Percentiles rank a stretch among this genome's conserved stretches.
phyloP scores from a whole-genome alignment of 2,888 invertebrate genomes.

The Macrostomum cliftonense region DNA sequence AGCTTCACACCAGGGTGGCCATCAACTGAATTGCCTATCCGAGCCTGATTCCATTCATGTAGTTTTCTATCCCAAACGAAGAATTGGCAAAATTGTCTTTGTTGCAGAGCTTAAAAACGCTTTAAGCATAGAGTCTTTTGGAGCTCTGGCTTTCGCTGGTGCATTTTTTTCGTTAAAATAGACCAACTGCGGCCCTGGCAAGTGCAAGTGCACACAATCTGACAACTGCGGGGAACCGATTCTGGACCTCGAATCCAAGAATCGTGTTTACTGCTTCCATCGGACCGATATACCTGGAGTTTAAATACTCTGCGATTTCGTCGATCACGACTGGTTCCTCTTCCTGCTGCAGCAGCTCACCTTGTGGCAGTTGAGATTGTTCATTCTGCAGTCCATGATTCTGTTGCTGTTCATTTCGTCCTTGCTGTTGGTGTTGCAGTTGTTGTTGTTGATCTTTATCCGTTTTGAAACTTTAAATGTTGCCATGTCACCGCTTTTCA shows the following conservation, averaged over 20 bases:
- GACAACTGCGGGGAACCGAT: constrained; percentile 17
- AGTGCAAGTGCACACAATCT: constrained; percentile 15
- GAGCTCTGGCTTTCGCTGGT: neutral
- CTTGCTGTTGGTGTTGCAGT: too few species aligned
- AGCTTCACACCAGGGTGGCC: too few species aligned
- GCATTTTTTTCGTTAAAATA: constrained; percentile 11
- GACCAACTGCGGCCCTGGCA: constrained; percentile 15
- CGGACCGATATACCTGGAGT: too few species aligned
- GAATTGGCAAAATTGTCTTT: constrained; percentile 10
- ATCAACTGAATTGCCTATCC: neutral
- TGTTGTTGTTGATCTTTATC: too few species aligned
- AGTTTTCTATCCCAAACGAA: constrained; percentile 12
- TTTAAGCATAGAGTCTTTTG: neutral
- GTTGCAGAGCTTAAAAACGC: constrained; percentile 1
- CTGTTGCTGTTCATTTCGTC: too few species aligned
- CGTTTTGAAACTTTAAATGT: neutral
- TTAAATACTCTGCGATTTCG: neutral
- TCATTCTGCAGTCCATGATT: too few species aligned
- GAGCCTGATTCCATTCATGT: too few species aligned
- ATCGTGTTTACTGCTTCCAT: constrained; percentile 22
- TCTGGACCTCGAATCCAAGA: constrained; percentile 23
- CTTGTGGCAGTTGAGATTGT: too few species aligned
- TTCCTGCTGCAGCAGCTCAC: too few species aligned
- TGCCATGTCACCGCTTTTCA: constrained; percentile 22
- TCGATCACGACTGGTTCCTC: neutral